phyloP scores from a whole-genome alignment of 2,797 vertebrate species.

The Poecilia velifera region DNA sequence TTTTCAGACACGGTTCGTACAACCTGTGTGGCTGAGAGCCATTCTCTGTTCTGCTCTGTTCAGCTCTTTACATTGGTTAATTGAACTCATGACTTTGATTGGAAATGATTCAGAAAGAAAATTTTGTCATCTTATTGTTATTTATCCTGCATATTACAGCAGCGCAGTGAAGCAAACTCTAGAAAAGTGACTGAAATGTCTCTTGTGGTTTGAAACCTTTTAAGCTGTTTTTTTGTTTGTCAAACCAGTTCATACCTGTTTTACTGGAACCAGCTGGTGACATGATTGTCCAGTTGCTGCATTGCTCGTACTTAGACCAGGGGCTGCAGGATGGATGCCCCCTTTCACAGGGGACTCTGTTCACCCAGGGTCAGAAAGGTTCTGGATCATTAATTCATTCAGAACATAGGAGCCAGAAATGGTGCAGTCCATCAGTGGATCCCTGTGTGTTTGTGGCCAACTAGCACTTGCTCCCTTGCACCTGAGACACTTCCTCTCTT shows the following conservation, averaged over 20 bases:
- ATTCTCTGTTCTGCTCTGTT: constrained; percentile 21
- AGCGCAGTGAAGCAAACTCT: constrained; percentile 19
- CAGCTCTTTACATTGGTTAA: constrained; percentile 25
- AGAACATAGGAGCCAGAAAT: constrained; percentile 54
- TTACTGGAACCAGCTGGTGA: neutral
- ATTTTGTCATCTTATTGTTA: neutral
- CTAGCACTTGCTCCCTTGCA: constrained; percentile 25
- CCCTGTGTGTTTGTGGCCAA: constrained; percentile 37
- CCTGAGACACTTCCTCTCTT: constrained; percentile 18
- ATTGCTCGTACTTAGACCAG: neutral
- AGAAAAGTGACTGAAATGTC: constrained; percentile 24
- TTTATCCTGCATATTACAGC: constrained; percentile 19
- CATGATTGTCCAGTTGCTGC: neutral
- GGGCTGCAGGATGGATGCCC: constrained; percentile 26
- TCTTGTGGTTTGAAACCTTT: constrained; percentile 18
- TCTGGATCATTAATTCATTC: constrained; percentile 63
- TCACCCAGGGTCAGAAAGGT: constrained; percentile 57
- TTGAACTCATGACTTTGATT: constrained; percentile 17
- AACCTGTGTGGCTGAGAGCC: constrained; percentile 30
- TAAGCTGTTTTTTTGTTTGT: constrained; percentile 3
- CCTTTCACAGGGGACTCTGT: constrained; percentile 32
- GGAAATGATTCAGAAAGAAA: constrained; percentile 21
- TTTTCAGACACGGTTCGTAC: constrained; percentile 4
- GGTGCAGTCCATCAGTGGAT: constrained; percentile 57
- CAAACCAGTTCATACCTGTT: constrained; percentile 10